Evolutionary conservation across 2,888 invertebrate species (phyloP), one percentile per base, ranked within the genome.

Genomic region (Tryphoninae sp.): DNA sequence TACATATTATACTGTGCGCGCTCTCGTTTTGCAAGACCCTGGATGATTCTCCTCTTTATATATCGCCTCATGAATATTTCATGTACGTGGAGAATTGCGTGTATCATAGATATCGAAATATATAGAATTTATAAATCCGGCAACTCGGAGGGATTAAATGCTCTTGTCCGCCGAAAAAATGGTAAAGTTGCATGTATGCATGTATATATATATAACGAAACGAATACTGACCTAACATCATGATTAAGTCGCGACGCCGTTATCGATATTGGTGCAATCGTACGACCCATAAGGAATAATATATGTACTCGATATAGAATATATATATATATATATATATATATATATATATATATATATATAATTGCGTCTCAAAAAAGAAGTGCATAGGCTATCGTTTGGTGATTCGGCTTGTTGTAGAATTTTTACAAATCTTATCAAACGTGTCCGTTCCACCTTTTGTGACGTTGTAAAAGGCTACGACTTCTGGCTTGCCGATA

Each of bases 71-170:
- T 79, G 73, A 74, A 74, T 79, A 73, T 74, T 79, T 79, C 73
- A 73, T 79, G 42, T 45, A n/a, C n/a, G 62, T 61, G 45, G 49
- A n/a, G 40, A 40, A 61, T 74, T 33, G 73, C 45, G 73, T 73
- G 49, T 68, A 68, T 68, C 61, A n/a, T 62, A 45, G 11, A 73
- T 19, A 61, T 26, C 9, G 23, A 23, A 59, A 49, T 78, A 33
- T 22, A 45, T n/a, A 42, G 13, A 23, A 22, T 22, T 58, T 55
- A n/a, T 42, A 65, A 65, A 74, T 42, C 55, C 23, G 59, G 40
- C 51, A 73, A 72, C 65, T 74, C 73, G 73, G 67, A 68, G 61
- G 62, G 67, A 79, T 79, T 73, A 73, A 79, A 74, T 79, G 67
- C 62, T 55, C 45, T 58, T 73, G 33, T 55, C 73, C 61, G 73